These are phyloP conservation scores for Aromia moschata DNA, from an alignment of 2,888 invertebrate species.

Conservation along the genomic window DNA sequence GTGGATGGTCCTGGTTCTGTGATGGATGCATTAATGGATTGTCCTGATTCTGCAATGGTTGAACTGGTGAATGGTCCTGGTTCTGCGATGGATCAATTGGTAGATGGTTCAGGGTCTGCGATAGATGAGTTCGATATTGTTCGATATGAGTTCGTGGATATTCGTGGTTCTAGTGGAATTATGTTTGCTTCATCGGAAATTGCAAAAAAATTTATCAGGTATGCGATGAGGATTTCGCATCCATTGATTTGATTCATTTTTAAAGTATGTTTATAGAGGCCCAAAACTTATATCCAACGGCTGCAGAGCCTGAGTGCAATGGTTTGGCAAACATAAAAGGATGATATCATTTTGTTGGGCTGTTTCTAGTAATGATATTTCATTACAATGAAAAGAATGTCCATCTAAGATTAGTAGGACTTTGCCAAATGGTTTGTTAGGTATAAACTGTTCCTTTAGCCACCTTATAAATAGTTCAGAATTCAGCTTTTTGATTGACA, in stretches of 20 bases:
- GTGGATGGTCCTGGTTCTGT: too few species aligned
- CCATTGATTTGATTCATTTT: constrained; percentile 29
- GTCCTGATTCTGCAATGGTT: too few species aligned
- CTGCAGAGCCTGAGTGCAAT: constrained; percentile 49
- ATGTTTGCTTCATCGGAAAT: too few species aligned
- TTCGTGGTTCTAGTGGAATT: too few species aligned
- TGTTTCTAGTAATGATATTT: constrained; percentile 20
- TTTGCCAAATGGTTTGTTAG: constrained; percentile 48
- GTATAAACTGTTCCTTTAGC: constrained; percentile 43
- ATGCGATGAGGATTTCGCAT: too few species aligned
- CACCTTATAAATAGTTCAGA: constrained; percentile 35
- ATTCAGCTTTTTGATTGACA: constrained; percentile 34
- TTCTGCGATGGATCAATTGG: too few species aligned
- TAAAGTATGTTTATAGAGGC: constrained; percentile 44
- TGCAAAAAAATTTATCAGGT: too few species aligned
- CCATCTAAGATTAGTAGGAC: constrained; percentile 50
- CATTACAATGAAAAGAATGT: constrained; percentile 45
- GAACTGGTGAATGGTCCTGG: too few species aligned
- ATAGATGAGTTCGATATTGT: too few species aligned
- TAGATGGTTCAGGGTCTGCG: too few species aligned
- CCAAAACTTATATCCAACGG: constrained; percentile 48
- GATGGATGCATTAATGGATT: too few species aligned
- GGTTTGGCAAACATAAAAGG: constrained; percentile 46
- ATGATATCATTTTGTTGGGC: constrained; percentile 45
- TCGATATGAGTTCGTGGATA: too few species aligned